phyloP scores from a whole-genome alignment of 2,888 invertebrate genomes.

The Flexamia atlantica region DNA sequence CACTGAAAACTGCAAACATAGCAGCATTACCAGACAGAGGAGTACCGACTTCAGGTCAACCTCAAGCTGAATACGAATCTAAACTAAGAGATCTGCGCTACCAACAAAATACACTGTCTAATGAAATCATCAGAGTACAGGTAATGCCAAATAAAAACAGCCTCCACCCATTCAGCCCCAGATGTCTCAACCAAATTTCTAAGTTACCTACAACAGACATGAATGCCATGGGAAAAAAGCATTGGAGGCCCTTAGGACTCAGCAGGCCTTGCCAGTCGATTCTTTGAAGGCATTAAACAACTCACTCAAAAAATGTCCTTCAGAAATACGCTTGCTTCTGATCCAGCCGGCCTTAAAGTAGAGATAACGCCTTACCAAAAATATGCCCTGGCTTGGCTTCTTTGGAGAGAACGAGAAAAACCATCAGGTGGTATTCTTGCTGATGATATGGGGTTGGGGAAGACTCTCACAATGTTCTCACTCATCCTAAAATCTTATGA shows the following conservation, averaged over 20 bases:
- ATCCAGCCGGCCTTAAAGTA: conserved; percentile 82
- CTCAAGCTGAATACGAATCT: no score
- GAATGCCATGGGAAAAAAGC: conserved; percentile 74
- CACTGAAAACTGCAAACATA: no score
- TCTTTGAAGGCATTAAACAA: conserved; percentile 84
- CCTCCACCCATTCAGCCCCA: conserved; percentile 23
- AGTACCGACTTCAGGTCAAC: no score
- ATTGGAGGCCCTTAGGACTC: conserved; percentile 82
- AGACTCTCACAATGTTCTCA: conserved; percentile 91
- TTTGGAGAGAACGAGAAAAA: conserved; percentile 92
- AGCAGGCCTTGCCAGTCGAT: conserved; percentile 84
- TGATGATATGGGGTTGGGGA: conserved; percentile 91
- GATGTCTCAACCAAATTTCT: conserved; percentile 39
- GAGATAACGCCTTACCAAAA: conserved; percentile 89
- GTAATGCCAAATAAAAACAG: conserved; percentile 72
- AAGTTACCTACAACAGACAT: conserved; percentile 59
- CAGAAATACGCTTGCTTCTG: conserved; percentile 78
- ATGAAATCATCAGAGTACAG: no score
- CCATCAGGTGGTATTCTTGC: conserved; percentile 93
- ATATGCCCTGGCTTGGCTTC: conserved; percentile 91
- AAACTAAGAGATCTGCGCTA: no score
- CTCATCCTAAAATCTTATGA: conserved; percentile 80
- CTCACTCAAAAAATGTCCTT: conserved; percentile 83
- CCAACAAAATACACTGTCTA: not conserved
- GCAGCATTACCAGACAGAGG: no score